phyloP scores from a whole-genome alignment of 2,113 vertebrate species.

The Anarrhichthys ocellatus region DNA sequence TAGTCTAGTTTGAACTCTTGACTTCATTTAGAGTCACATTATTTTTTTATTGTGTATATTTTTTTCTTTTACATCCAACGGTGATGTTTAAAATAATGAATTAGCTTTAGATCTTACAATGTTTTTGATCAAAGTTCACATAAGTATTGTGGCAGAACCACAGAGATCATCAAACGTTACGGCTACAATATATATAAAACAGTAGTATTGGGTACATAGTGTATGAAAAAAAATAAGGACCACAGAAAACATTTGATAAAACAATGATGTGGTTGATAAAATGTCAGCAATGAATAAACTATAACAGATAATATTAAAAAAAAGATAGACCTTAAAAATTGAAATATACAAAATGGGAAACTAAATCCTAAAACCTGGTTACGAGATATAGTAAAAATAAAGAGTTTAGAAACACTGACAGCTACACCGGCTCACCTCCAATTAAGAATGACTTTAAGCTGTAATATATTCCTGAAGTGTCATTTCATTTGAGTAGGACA shows the following conservation, averaged over 20 bases:
- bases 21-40: background rate
- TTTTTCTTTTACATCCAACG: background rate
- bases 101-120: background rate
- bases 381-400: background rate
- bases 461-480: background rate
- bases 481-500: background rate
- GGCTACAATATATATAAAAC: background rate
- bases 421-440: background rate
- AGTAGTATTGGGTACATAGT: background rate
- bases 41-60: too few species aligned
- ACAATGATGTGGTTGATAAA: background rate
- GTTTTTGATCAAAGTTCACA: background rate
- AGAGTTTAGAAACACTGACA: background rate
- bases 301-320: background rate
- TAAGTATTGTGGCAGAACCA: background rate
- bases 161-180: background rate
- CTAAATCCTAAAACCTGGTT: background rate
- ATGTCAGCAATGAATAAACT: background rate
- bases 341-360: background rate
- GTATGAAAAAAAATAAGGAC: background rate
- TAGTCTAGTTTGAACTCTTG: conserved; percentile 1
- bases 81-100: too few species aligned
- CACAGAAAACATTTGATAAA: background rate
- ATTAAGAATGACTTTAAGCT: background rate
- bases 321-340: background rate